phyloP scores from a whole-genome alignment of 2,888 invertebrate genomes.

The Julus scanicus region DNA sequence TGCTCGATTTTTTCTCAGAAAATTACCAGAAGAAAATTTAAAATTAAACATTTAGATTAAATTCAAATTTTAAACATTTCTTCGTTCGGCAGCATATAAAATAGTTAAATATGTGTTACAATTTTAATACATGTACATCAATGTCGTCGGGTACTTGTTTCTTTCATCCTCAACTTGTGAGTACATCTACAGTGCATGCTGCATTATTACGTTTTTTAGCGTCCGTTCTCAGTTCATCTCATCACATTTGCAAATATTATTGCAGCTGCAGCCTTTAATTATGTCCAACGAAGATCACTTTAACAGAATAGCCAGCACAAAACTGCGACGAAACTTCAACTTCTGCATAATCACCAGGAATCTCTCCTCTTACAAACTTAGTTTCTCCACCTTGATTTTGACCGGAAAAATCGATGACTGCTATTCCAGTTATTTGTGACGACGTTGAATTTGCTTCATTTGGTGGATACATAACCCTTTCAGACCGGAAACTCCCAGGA shows the following conservation, averaged over 20 bases:
- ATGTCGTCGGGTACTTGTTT: background rate
- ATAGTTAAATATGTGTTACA: no score
- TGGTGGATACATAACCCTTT: background rate
- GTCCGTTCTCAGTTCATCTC: background rate
- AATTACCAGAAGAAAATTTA: no score
- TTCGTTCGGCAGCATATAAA: no score
- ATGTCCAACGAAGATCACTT: background rate
- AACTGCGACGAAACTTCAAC: conserved; percentile 28
- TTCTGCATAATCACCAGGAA: conserved; percentile 37
- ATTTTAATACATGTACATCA: no score
- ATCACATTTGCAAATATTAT: background rate
- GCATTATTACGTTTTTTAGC: background rate
- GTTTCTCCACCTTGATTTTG: conserved; percentile 13
- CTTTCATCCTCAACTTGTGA: background rate
- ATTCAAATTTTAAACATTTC: no score
- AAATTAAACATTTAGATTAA: no score
- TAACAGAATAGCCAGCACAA: conserved; percentile 26
- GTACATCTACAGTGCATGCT: background rate
- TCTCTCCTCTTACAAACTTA: background rate
- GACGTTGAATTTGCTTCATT: background rate
- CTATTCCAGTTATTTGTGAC: background rate
- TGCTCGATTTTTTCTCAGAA: no score
- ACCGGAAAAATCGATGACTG: background rate
- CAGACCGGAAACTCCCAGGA: background rate
- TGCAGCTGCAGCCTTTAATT: background rate